Percentiles rank a stretch among this genome's conserved stretches.
phyloP scores from a whole-genome alignment of 2,888 invertebrate genomes.

The Drosophila mimica region DNA sequence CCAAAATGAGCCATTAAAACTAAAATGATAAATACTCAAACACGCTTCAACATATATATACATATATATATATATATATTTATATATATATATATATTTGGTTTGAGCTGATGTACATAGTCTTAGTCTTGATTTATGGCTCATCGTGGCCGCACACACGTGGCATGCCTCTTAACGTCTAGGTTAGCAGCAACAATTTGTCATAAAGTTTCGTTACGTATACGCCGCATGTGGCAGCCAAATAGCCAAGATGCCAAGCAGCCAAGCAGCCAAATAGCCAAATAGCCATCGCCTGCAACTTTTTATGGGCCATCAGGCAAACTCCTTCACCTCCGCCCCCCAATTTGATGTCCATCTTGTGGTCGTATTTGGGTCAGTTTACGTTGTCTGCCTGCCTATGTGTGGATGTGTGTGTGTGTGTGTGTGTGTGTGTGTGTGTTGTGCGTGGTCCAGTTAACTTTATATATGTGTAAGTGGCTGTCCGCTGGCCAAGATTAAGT shows the following conservation, averaged over 20 bases:
- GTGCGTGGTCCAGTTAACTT: constrained; percentile 63
- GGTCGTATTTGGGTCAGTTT: constrained; percentile 76
- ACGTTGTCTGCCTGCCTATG: constrained; percentile 30
- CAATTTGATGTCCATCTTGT: constrained; percentile 72
- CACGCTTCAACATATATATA: constrained; percentile 4
- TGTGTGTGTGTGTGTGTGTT: constrained; percentile 3
- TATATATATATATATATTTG: constrained; percentile 25
- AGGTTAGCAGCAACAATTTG: constrained; percentile 79
- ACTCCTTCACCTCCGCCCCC: constrained; percentile 17
- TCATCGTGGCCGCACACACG: constrained; percentile 68
- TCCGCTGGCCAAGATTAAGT: constrained; percentile 74
- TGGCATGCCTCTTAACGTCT: constrained; percentile 69
- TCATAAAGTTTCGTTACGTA: constrained; percentile 76
- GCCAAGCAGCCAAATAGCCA: constrained; percentile 61
- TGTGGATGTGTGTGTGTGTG: constrained; percentile 3
- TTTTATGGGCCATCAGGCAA: constrained; percentile 69
- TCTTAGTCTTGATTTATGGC: constrained; percentile 69
- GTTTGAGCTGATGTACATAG: constrained; percentile 26
- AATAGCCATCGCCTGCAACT: constrained; percentile 60
- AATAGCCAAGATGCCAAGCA: constrained; percentile 49
- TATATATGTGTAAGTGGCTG: constrained; percentile 65
- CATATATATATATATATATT: constrained; percentile 9
- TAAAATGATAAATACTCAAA: constrained; percentile 15
- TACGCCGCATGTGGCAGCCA: constrained; percentile 58
- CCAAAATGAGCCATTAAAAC: constrained; percentile 39